phyloP scores from a whole-genome alignment of 2,113 vertebrate species.

The Crotalus helleri region DNA sequence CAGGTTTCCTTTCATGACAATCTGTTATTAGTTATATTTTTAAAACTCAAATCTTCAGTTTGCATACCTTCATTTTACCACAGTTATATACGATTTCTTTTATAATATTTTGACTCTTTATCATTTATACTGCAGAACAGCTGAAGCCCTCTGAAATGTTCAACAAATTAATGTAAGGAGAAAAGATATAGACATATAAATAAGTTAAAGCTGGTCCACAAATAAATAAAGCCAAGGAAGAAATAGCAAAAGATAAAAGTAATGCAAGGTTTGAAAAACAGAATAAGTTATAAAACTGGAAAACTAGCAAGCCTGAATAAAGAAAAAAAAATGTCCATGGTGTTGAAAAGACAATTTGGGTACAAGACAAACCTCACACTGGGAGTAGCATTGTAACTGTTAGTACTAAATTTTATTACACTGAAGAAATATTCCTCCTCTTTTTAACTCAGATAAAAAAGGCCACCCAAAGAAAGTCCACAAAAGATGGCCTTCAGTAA shows the following conservation, averaged over 20 bases:
- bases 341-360: too few species aligned
- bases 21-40: neutral
- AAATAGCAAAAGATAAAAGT: neutral
- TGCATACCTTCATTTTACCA: neutral
- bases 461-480: neutral
- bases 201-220: neutral
- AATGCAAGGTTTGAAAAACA: neutral
- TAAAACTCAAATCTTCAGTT: neutral
- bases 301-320: neutral
- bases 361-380: neutral
- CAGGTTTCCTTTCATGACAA: neutral
- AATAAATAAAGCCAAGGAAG: neutral
- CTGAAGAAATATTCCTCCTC: neutral
- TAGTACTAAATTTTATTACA: neutral
- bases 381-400: neutral
- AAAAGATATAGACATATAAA: neutral
- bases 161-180: neutral
- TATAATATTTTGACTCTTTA: neutral
- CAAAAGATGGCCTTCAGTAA: neutral
- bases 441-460: too few species aligned
- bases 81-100: neutral
- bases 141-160: neutral
- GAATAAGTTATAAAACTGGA: neutral
- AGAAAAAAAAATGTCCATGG: neutral
- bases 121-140: neutral